Percentiles rank a stretch among this genome's conserved stretches.
phyloP scores from a whole-genome alignment of 2,113 vertebrate genomes.

The Tylochromis polylepis region DNA sequence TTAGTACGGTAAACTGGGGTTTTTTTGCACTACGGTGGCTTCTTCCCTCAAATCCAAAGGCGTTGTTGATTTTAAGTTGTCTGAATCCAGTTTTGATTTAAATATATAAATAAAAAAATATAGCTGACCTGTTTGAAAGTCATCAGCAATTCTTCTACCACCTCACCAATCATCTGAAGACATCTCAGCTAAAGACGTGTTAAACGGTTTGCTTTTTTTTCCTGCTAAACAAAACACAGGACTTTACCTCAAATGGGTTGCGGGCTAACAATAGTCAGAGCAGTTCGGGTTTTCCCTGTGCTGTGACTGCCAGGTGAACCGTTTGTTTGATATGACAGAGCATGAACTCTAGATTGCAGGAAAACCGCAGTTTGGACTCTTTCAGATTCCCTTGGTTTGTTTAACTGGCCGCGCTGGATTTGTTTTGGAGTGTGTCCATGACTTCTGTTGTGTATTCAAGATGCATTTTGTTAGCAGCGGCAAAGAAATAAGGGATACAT shows the following conservation, averaged over 20 bases:
- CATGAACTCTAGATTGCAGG: neutral
- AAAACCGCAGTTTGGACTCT: neutral
- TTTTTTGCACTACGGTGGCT: too few species aligned
- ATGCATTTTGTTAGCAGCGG: neutral
- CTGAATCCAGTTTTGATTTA: neutral
- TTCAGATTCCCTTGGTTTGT: neutral
- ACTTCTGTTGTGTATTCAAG: neutral
- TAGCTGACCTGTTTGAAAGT: neutral
- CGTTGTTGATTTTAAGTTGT: neutral
- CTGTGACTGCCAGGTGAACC: neutral
- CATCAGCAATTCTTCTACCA: neutral
- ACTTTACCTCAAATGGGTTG: neutral
- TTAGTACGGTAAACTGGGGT: rapidly evolving
- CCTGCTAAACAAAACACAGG: neutral
- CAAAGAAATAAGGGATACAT: neutral
- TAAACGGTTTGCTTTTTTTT: neutral
- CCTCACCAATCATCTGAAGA: neutral
- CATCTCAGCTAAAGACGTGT: neutral
- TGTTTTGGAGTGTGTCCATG: neutral
- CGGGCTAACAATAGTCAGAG: neutral
- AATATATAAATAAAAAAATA: neutral
- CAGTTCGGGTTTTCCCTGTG: neutral
- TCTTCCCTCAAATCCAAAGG: neutral
- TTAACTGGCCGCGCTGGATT: neutral
- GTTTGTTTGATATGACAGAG: neutral